Base-by-base conservation (phyloP, 2,888 invertebrate genomes). In the Ecdyonurus torrentis region DNA sequence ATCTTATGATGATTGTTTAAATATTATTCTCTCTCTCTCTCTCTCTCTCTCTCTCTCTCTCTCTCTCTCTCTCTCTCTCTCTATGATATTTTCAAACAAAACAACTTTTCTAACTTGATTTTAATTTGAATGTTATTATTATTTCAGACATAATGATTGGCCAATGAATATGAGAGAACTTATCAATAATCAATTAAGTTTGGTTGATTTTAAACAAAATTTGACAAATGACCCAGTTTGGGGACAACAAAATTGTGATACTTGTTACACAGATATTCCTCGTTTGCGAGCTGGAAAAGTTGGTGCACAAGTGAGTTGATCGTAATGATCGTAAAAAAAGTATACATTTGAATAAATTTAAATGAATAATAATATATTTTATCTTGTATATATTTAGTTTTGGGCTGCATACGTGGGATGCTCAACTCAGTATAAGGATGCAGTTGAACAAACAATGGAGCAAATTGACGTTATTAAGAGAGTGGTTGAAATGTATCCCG, bases 301-400 rank as follows among this genome's bases (percentile, higher is more conserved):
- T 64, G 93, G 92, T 65, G 94, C 92, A 67, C 94, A 94, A 81
- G 80, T 80, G 5, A 20, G n/a, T n/a, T n/a, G n/a, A n/a, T n/a
- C n/a, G n/a, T n/a, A n/a, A n/a, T n/a, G n/a, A n/a, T n/a, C n/a
- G n/a, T n/a, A n/a, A n/a, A n/a, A n/a, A n/a, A n/a, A n/a, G 72
- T 72, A 67, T 61, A 60, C 60, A 25, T 10, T 5, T 55, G 5
- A 55, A 55, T 18, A 55, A 10, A 18, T 10, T 20, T 55, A 10
- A 55, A 55, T 55, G 5, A 7, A 55, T 10, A 55, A 20, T 20
- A 18, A 55, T 55, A 18, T 55, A n/a, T 20, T 55, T 55, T 22
- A 7, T 55, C 7, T 20, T 22, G 20, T 55, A 10, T 55, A 58
- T 66, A 67, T 5, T 10, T 69, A 78, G 77, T 76, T 77, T 65